A percentile compares a stretch with the other conserved stretches of the same genome.
phyloP scores from a whole-genome alignment of 2,797 vertebrate species.

The Acropternis orthonyx region DNA sequence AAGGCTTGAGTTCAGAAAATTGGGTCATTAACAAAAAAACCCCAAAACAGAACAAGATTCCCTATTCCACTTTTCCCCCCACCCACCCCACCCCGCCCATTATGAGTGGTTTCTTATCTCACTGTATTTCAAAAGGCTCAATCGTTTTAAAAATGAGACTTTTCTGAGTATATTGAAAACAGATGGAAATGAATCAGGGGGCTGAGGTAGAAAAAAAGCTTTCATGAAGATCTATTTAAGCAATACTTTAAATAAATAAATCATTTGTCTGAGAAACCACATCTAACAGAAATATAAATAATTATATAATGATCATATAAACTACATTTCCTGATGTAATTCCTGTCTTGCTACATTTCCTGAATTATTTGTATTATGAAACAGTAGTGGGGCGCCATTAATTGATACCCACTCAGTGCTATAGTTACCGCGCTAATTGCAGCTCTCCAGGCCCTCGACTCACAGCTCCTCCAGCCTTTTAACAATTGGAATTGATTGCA shows the following conservation, averaged over 20 bases:
- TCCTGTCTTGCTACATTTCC: constrained; percentile 46
- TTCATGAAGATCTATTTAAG: constrained; percentile 16
- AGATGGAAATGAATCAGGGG: constrained; percentile 18
- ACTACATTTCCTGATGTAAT: constrained; percentile 60
- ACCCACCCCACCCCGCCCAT: background rate
- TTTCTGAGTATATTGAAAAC: constrained; percentile 5
- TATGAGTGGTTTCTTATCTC: background rate
- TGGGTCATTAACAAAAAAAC: background rate
- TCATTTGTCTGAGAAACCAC: constrained; percentile 28
- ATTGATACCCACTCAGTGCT: constrained; percentile 16
- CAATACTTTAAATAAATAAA: constrained; percentile 48
- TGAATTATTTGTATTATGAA: constrained; percentile 51
- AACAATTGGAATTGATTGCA: constrained; percentile 65
- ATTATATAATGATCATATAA: constrained; percentile 34
- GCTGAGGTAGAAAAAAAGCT: background rate
- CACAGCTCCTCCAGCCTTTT: background rate
- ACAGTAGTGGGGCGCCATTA: constrained; percentile 4
- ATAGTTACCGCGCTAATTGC: constrained; percentile 21
- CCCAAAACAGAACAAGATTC: background rate
- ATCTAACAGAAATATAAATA: constrained; percentile 49
- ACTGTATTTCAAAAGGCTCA: background rate
- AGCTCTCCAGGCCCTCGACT: constrained; percentile 25
- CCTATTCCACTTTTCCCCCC: too few relatives aligned
- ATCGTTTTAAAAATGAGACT: constrained; percentile 1
- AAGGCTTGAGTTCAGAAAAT: background rate